These are phyloP conservation scores for Sebastes ruberrimus DNA, from an alignment of 2,797 vertebrate species.

Conservation along the genomic window DNA sequence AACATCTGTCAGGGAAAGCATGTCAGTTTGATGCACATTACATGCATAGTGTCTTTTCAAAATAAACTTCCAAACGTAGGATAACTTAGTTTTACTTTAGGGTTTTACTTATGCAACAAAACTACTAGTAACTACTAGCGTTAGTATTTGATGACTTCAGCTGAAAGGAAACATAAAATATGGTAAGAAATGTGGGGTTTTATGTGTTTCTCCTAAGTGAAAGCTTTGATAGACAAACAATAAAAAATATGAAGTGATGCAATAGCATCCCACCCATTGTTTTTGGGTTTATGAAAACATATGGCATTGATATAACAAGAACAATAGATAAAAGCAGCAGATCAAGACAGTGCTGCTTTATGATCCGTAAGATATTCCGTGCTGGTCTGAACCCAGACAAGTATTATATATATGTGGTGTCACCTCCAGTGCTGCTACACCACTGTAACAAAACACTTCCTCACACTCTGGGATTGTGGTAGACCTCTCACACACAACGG, in stretches of 20 bases:
- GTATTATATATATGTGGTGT: constrained; percentile 5
- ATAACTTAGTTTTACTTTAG: background rate
- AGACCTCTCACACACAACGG: background rate
- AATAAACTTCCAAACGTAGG: background rate
- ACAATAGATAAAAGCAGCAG: background rate
- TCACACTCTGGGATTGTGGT: constrained; percentile 24
- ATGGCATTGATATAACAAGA: background rate
- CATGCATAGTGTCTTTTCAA: background rate
- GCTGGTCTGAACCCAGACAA: background rate
- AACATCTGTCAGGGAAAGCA: background rate
- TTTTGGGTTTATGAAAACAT: background rate
- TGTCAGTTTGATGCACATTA: background rate
- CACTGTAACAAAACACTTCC: constrained; percentile 6
- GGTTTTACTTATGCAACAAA: background rate
- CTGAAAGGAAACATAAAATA: background rate
- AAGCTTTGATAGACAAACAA: background rate
- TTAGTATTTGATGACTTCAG: too few relatives aligned
- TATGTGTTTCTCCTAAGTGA: background rate
- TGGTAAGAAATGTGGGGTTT: background rate
- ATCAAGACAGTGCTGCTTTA: background rate
- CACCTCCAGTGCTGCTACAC: background rate
- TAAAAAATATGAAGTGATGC: background rate
- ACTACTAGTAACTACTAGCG: background rate
- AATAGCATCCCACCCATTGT: background rate
- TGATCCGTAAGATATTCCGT: background rate